Conservation (phyloP, 2,888 invertebrate genomes). For the Phlogophora meticulosa region DNA sequence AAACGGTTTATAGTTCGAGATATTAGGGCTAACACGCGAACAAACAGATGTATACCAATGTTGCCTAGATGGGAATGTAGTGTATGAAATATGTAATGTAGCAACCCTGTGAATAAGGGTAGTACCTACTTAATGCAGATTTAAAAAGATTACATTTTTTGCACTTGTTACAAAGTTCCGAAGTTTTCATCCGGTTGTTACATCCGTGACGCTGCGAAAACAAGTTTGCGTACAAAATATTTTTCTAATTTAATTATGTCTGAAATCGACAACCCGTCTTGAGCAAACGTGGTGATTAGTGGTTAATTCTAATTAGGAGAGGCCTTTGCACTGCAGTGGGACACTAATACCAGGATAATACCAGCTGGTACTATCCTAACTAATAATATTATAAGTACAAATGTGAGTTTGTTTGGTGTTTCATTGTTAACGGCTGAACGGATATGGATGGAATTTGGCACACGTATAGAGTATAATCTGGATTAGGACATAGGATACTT, state of each 20-base stretch:
- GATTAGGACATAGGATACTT: too few relatives aligned
- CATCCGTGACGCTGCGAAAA: not conserved
- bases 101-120: slow-evolving; percentile 30
- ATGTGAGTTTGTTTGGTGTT: too few relatives aligned
- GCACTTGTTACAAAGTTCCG: slow-evolving; percentile 7
- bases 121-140: slow-evolving; percentile 16
- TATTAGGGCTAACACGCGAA: slow-evolving; percentile 66
- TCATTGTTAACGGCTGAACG: too few relatives aligned
- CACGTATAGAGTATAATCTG: too few relatives aligned
- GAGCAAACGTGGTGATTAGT: too few relatives aligned
- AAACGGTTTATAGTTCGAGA: slow-evolving; percentile 65
- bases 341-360: too few relatives aligned
- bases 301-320: too few relatives aligned
- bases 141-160: slow-evolving; percentile 2
- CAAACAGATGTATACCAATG: slow-evolving; percentile 46
- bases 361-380: too few relatives aligned
- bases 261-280: too few relatives aligned
- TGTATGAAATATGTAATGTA: slow-evolving; percentile 17
- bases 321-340: too few relatives aligned
- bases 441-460: too few relatives aligned
- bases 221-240: not conserved
- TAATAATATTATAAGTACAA: too few relatives aligned
- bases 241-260: not conserved
- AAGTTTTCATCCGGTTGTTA: slow-evolving; percentile 1
- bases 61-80: slow-evolving; percentile 38